Conservation (phyloP, 2,888 invertebrate genomes). For the Hirtodrosophila alboralis region DNA sequence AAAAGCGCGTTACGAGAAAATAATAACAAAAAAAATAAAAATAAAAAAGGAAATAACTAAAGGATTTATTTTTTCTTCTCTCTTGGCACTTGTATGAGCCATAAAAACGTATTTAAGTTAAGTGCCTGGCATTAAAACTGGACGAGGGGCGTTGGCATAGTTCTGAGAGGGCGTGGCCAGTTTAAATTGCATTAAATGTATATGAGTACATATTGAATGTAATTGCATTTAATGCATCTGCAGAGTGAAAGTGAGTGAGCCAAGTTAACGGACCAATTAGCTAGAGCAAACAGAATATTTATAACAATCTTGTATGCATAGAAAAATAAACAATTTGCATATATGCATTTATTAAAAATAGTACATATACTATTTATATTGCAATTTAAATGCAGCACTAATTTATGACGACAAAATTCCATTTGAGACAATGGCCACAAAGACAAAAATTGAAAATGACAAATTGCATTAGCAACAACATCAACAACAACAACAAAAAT, state of each 20-base stretch:
- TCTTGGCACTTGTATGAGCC: conserved; percentile 14
- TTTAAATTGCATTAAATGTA: conserved; percentile 62
- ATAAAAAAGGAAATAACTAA: too few species aligned
- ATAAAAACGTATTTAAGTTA: conserved; percentile 65
- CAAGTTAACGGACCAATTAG: conserved; percentile 47
- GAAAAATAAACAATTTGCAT: conserved; percentile 36
- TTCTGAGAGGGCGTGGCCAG: conserved; percentile 35
- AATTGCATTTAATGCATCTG: conserved; percentile 59
- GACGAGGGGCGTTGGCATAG: background rate
- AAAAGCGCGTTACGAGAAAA: conserved; percentile 37
- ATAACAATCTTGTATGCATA: conserved; percentile 4
- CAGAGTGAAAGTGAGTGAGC: conserved; percentile 13
- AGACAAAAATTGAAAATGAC: conserved; percentile 71
- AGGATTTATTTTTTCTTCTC: conserved; percentile 15
- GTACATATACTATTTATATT: conserved; percentile 20
- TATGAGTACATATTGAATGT: conserved; percentile 41
- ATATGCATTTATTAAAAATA: conserved; percentile 39
- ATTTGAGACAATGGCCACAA: conserved; percentile 48
- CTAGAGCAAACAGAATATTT: conserved; percentile 6
- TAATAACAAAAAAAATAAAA: conserved; percentile 13
- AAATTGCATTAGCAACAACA: conserved; percentile 67
- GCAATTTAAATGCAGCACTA: conserved; percentile 44
- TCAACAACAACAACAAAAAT: conserved; percentile 9
- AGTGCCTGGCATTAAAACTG: conserved; percentile 41
- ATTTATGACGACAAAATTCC: conserved; percentile 73